Base-by-base conservation (phyloP, 2,888 invertebrate genomes). In the Leuctra nigra region DNA sequence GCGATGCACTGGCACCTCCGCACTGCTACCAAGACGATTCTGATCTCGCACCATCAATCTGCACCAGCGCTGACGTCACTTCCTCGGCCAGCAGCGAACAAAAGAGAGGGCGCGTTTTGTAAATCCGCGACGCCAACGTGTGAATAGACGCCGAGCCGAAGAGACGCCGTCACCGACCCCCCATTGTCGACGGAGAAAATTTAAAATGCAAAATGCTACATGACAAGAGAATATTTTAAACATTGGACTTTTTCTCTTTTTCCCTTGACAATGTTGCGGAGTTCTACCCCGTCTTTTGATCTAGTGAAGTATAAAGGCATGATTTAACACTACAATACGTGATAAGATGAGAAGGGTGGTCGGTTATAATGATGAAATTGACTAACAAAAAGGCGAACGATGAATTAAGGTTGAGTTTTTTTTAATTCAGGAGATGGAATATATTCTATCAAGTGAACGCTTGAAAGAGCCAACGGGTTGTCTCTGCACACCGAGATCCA, bases 201-300 rank as follows among this genome's bases (percentile, higher is more conserved):
- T 58, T 54, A 58, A 58, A 58, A 58, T 55, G 58, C 58, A 55
- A 55, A 58, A 55, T 39, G 41, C 46, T 46, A 58, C 50, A 44
- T 44, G 44, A 50, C 50, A 50, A 50, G 50, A 50, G 50, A 50
- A 50, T 50, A 50, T 50, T 50, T 50, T 50, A 50, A 50, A 35
- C 33, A 29, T 23, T 25, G 25, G n/a, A 18, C 11, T 18, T 50
- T 50, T 50, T 50, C 35, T 50, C 20, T 35, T 11, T 35, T 11
- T 35, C 20, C 44, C 33, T n/a, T n/a, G n/a, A n/a, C n/a, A n/a
- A n/a, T n/a, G n/a, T n/a, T n/a, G n/a, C n/a, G 33, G 18, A 29
- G n/a, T 50, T 50, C 13, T 3, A 35, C 35, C 35, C 35, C 35
- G 50, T 22, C 50, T 50, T 50, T 50, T 50, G 50, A 50, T 33